Evolutionary conservation across 2,888 invertebrate genomes (phyloP), one percentile per base, ranked within the genome.

Genomic region (Drosophila paramelanica): DNA sequence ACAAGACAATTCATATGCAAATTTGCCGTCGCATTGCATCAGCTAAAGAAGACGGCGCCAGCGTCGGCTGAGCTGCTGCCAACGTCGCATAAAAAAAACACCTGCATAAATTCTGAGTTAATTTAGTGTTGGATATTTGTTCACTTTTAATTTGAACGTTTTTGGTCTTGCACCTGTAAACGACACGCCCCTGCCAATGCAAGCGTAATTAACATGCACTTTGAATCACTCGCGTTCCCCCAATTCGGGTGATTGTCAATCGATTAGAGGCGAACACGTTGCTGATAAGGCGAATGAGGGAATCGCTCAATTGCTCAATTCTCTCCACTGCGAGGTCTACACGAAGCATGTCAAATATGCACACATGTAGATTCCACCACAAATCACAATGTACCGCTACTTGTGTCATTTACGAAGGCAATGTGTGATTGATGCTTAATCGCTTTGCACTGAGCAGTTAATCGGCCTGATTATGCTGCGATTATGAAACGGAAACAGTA

Each of bases 11-110:
- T 87, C 72, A 80, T 89, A 81, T 89, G 89, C 70, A 81, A 88
- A 84, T 74, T 66, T 57, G 56, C 42, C 59, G 59, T 43, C 52
- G 68, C 81, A 89, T 88, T 89, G 87, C 88, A 88, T 88, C 88
- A 88, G 88, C 89, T 73, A 60, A 73, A 71, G 79, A 77, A 69
- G 73, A 61, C 47, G 46, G 7, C 66, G 52, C 25, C 57, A 33
- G 11, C 62, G 39, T 14, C 39, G 31, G 20, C 41, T 31, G 33
- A 14, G 64, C 52, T 56, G 49, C 67, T 66, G 57, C 76, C 61
- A 71, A 68, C 67, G 31, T 56, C 60, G 72, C 70, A 74, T 43
- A 64, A 67, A 67, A 69, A 31, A 69, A 59, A 46, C 49, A 36
- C 36, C 13, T 83, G 78, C 72, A 80, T 66, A 79, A 67, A 66